Evolutionary conservation across 2,113 vertebrate species (phyloP).

Genomic region (Ctenomys sociabilis): DNA sequence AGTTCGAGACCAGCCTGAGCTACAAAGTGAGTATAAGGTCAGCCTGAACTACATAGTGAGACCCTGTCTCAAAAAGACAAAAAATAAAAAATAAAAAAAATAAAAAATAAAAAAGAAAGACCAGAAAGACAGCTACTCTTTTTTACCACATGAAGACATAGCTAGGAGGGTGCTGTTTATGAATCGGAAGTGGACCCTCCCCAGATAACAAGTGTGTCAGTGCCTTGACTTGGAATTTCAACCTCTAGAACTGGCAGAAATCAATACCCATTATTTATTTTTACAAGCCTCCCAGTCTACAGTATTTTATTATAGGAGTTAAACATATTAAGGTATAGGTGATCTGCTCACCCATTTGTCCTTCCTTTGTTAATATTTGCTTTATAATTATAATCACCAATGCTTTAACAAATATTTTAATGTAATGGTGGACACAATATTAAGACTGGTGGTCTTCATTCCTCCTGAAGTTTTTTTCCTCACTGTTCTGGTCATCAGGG

Average conservation of each 20-base stretch:
- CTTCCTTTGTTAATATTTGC: conserved; percentile 49
- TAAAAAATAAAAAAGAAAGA: too few relatives aligned
- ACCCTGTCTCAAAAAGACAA: too few relatives aligned
- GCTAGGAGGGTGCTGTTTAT: not conserved
- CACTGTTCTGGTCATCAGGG: not conserved
- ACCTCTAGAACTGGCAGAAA: not conserved
- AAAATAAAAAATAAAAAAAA: too few relatives aligned
- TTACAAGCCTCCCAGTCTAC: not conserved
- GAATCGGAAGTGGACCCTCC: not conserved
- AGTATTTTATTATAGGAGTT: not conserved
- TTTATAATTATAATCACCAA: conserved; percentile 35
- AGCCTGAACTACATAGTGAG: too few relatives aligned
- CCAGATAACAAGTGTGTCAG: not conserved
- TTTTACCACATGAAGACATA: not conserved
- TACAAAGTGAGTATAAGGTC: too few relatives aligned
- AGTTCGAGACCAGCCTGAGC: too few relatives aligned
- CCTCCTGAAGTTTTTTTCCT: not conserved
- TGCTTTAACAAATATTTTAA: conserved; percentile 41
- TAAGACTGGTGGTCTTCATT: not conserved
- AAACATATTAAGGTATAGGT: not conserved
- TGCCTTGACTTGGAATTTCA: not conserved
- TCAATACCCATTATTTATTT: not conserved
- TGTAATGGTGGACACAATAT: not conserved
- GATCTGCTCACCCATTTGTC: not conserved
- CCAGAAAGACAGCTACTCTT: not conserved